Percentiles rank a stretch among this genome's conserved stretches.
Conservation (phyloP, 92 coral and sea anemone species). For the Actinostola sp. region DNA sequence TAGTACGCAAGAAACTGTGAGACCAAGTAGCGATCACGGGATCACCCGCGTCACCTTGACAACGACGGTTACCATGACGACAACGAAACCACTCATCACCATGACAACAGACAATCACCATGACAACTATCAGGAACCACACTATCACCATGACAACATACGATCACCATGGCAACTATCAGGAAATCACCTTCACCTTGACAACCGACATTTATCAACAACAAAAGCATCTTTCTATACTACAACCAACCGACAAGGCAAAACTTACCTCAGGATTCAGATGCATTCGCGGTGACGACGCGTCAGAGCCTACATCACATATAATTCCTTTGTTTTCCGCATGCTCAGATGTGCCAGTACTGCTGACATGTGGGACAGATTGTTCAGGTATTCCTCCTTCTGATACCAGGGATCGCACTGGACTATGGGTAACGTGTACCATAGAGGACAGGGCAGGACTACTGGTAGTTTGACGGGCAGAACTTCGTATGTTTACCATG, state of each 20-base stretch:
- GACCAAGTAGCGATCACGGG: too few species aligned
- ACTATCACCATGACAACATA: too few species aligned
- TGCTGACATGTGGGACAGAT: slow-evolving; percentile 90
- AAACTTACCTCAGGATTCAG: slow-evolving; percentile 61
- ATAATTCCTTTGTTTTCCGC: slow-evolving; percentile 59
- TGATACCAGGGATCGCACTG: slow-evolving; percentile 59
- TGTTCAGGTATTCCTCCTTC: slow-evolving; percentile 66
- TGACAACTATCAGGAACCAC: slow-evolving; percentile 5
- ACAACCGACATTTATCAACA: background rate
- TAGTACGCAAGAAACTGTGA: background rate
- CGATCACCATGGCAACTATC: slow-evolving; percentile 1
- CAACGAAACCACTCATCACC: too few species aligned
- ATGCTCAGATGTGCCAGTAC: slow-evolving; percentile 87
- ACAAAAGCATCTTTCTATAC: too few species aligned
- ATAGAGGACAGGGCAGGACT: slow-evolving; percentile 49
- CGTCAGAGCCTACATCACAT: slow-evolving; percentile 83
- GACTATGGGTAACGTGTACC: slow-evolving; percentile 50
- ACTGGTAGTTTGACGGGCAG: slow-evolving; percentile 37
- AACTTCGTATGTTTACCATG: slow-evolving; percentile 39
- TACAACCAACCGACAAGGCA: background rate
- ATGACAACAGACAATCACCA: too few species aligned
- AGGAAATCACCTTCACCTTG: too few species aligned
- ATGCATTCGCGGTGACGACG: slow-evolving; percentile 70
- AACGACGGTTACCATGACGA: too few species aligned
- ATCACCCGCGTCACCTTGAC: too few species aligned